Evolutionary conservation across 2,113 vertebrate genomes (phyloP).

Genomic region (Lasiurus cinereus): DNA sequence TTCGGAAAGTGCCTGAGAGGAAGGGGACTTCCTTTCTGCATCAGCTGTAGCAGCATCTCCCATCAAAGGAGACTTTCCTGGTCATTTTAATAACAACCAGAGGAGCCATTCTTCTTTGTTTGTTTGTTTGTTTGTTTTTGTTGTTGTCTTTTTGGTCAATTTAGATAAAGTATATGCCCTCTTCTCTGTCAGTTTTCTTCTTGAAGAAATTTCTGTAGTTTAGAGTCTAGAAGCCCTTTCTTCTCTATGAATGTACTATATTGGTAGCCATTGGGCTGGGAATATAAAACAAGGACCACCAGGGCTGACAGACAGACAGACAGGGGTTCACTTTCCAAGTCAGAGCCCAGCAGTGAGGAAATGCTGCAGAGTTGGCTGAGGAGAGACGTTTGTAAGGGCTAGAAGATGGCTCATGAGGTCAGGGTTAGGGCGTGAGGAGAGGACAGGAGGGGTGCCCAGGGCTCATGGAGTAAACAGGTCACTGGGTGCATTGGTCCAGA

Average conservation of each 20-base stretch:
- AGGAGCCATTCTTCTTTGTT: not conserved
- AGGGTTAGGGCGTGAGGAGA: not conserved
- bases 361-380: not conserved
- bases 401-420: not conserved
- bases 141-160: not conserved
- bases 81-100: too few species aligned
- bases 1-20: not conserved
- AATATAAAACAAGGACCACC: not conserved
- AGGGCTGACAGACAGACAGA: not conserved
- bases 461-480: not conserved
- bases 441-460: not conserved
- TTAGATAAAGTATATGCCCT: not conserved
- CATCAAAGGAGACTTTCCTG: not conserved
- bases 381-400: not conserved
- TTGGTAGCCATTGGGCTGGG: not conserved
- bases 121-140: not conserved
- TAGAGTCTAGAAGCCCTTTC: not conserved
- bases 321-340: not conserved
- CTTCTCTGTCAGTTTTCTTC: not conserved
- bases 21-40: not conserved
- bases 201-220: conserved; percentile 12
- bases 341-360: not conserved
- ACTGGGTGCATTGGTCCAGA: not conserved
- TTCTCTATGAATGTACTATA: not conserved
- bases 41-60: not conserved